A percentile compares a stretch with the other conserved stretches of the same genome.
phyloP scores from a whole-genome alignment of 2,888 invertebrate genomes.

The Cerceris rybyensis region DNA sequence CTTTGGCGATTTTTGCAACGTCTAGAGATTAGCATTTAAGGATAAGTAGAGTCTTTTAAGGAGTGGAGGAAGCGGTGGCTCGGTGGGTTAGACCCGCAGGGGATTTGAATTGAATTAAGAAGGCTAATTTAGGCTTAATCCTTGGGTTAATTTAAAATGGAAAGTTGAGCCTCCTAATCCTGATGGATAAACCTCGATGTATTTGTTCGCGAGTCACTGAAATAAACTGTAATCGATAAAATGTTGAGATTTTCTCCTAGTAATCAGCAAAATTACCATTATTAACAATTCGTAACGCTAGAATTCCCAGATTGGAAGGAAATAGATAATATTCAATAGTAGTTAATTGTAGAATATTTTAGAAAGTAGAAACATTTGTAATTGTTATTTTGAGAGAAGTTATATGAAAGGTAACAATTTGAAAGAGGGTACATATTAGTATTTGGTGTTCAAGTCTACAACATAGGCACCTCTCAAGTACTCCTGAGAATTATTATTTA shows the following conservation, averaged over 20 bases:
- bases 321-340: too few species aligned
- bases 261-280: background rate
- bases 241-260: background rate
- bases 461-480: too few species aligned
- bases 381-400: too few species aligned
- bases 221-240: constrained; percentile 17
- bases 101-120: constrained; percentile 69
- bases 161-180: constrained; percentile 56
- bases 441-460: too few species aligned
- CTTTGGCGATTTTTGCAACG: constrained; percentile 13
- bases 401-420: too few species aligned
- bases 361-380: too few species aligned
- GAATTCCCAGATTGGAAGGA: background rate
- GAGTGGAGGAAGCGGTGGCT: constrained; percentile 36
- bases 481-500: too few species aligned
- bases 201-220: constrained; percentile 20
- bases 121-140: constrained; percentile 69
- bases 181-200: constrained; percentile 54
- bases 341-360: too few species aligned
- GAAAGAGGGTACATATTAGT: too few species aligned
- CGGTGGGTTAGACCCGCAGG: constrained; percentile 34
- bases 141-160: constrained; percentile 67
- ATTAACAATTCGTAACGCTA: background rate
- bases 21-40: constrained; percentile 13
- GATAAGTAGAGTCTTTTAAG: constrained; percentile 19